These are phyloP conservation scores for Ochropacha duplaris DNA, from an alignment of 2,888 invertebrate species.

Conservation along the genomic window DNA sequence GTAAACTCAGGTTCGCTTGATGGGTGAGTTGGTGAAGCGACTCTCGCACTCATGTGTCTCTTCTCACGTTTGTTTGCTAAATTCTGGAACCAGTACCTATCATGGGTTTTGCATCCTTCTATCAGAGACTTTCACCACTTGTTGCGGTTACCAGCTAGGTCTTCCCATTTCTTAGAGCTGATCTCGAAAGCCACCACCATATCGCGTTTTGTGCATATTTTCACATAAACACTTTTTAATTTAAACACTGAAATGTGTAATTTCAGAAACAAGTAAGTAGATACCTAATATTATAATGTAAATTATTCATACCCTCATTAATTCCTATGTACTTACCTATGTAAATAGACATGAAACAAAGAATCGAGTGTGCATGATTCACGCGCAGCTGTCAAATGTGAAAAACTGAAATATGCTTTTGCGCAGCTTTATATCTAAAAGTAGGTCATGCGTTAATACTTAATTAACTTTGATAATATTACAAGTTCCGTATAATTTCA, in stretches of 20 bases:
- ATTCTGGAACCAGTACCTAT: no score
- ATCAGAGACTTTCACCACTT: no score
- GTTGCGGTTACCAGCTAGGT: no score
- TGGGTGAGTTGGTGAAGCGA: no score
- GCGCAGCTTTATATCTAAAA: conserved; percentile 13
- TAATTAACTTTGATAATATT: not conserved
- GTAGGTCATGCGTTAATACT: not conserved
- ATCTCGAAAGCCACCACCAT: no score
- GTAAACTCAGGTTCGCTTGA: no score
- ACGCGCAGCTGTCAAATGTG: conserved; percentile 14
- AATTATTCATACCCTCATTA: not conserved
- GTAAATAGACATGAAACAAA: conserved; percentile 6
- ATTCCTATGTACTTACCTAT: conserved; percentile 9
- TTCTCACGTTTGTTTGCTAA: no score
- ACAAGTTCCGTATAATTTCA: not conserved
- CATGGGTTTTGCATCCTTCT: no score
- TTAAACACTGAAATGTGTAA: not conserved
- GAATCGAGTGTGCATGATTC: conserved; percentile 28
- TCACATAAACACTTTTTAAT: no score
- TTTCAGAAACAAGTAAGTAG: not conserved
- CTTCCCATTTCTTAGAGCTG: no score
- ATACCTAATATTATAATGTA: not conserved
- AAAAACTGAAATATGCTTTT: conserved; percentile 12
- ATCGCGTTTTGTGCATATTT: no score
- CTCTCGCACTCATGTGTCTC: no score